phyloP scores from a whole-genome alignment of 2,113 vertebrate species.

The Grallaria varia region DNA sequence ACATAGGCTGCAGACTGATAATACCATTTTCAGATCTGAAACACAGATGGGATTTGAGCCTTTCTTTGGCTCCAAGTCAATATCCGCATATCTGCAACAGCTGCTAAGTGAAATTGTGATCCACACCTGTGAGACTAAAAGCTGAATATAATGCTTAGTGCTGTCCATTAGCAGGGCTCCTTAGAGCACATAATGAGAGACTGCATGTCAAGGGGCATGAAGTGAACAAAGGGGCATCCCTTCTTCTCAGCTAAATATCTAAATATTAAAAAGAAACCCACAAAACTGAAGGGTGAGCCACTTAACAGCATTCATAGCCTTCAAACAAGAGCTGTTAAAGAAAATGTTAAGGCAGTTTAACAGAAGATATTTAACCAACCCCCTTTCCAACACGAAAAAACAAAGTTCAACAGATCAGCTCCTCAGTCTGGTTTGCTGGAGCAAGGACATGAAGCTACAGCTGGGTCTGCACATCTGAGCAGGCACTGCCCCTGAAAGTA shows the following conservation, averaged over 20 bases:
- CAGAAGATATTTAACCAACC: not conserved
- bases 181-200: fast-evolving
- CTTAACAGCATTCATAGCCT: not conserved
- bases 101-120: not conserved
- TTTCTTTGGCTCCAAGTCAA: not conserved
- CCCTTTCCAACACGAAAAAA: not conserved
- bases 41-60: not conserved
- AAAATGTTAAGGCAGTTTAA: not conserved
- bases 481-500: not conserved
- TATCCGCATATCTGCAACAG: not conserved
- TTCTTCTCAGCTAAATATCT: not conserved
- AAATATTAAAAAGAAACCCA: not conserved
- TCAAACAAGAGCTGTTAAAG: not conserved
- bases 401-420: not conserved
- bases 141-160: not conserved
- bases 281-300: not conserved
- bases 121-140: not conserved
- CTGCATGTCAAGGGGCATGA: not conserved
- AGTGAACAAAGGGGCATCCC: fast-evolving
- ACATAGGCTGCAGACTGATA: not conserved
- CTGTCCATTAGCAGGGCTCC: not conserved
- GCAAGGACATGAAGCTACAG: not conserved
- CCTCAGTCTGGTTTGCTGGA: not conserved
- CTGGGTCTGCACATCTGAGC: not conserved
- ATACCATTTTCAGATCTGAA: not conserved